Evolutionary conservation across 2,888 invertebrate species (phyloP), one percentile per base, ranked within the genome.

Genomic region (Bellardia pandia): DNA sequence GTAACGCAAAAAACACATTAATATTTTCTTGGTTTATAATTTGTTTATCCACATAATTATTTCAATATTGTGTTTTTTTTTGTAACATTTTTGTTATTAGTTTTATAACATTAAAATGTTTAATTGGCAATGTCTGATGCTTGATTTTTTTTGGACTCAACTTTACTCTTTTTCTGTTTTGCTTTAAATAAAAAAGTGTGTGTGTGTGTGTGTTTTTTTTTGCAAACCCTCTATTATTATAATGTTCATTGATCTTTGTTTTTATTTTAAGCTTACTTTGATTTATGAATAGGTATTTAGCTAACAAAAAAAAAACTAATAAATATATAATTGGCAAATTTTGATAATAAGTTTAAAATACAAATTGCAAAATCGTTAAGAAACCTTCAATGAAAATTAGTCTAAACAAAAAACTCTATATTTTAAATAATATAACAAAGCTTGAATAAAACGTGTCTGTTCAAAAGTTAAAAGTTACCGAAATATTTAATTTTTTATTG

Each of bases 211-310:
- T 40, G 40, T 16, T 58, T 6, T 58, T 60, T 60, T 37, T 16
- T 62, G 16, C n/a, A 14, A 11, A 7, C 14, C 23, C 68, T 33
- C 3, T 7, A 23, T 45, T 62, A n/a, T 68, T 68, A 30, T 68
- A 33, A 9, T 23, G 33, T 68, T 68, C 68, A 8, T 48, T 48
- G n/a, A 30, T 48, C 11, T 68, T 68, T 68, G 30, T 68, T 68
- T 48, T 23, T 37, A 56, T 71, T 51, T 51, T 51, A n/a, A 4
- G 33, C 33, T 48, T 7, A 6, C 7, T 75, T 60, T 75, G 33
- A 75, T 48, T 75, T 60, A 75, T 75, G 30, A 33, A 33, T 33
- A 45, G 74, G 48, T 48, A 48, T 60, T 75, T 75, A 48, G n/a
- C 8, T 1, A 13, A 45, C 23, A 45, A 45, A 45, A 45, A 60